Conservation (phyloP, 2,888 invertebrate genomes). For the Metacarcinus magister region DNA sequence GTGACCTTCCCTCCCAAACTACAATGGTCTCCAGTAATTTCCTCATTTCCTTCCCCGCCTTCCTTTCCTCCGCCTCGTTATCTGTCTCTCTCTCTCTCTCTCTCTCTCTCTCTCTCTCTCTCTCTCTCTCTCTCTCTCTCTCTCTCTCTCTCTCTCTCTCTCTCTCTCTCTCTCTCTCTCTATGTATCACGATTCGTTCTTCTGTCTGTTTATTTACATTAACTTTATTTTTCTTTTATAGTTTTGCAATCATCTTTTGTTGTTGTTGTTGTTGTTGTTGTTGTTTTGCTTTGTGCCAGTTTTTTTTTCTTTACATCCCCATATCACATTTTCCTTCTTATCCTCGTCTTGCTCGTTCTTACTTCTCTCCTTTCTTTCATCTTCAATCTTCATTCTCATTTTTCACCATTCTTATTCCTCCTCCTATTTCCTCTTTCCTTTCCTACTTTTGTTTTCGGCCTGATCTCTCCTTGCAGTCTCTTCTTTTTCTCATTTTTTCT, state of each 20-base stretch:
- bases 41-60: not conserved
- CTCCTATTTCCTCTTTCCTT: no score
- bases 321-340: not conserved
- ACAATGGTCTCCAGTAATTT: not conserved
- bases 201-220: not conserved
- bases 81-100: not conserved
- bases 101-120: slow-evolving; percentile 19
- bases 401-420: no score
- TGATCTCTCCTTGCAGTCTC: no score
- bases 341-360: no score
- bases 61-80: not conserved
- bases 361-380: no score
- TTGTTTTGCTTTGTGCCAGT: not conserved
- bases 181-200: not conserved
- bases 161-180: not conserved
- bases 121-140: not conserved
- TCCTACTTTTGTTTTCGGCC: no score
- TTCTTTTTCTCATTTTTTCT: no score
- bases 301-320: not conserved
- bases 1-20: not conserved
- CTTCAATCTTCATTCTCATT: no score
- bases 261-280: not conserved
- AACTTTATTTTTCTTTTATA: no score
- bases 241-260: not conserved
- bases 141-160: not conserved